Conservation (phyloP, 1,140 invertebrate species). For the Drosophila sturtevanti region DNA sequence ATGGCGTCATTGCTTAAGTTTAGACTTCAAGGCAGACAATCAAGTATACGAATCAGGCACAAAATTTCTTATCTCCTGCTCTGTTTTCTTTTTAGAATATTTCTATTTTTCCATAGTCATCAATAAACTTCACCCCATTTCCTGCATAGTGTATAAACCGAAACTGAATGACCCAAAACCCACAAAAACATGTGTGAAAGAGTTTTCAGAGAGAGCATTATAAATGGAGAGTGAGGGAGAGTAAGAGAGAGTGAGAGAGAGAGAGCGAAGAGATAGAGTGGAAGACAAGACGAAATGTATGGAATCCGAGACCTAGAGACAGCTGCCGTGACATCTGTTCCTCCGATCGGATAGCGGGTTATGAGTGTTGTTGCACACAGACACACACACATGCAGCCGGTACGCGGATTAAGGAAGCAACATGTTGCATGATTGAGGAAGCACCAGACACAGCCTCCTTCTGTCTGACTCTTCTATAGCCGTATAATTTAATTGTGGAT, state of each 20-base stretch:
- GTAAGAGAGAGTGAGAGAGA: not conserved
- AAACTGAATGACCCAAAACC: not conserved
- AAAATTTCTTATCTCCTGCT: not conserved
- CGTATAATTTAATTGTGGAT: slow-evolving; percentile 39
- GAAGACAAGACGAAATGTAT: slow-evolving; percentile 1
- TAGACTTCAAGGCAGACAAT: slow-evolving; percentile 6
- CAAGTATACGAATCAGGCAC: not conserved
- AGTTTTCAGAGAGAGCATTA: not conserved
- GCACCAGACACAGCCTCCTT: slow-evolving; percentile 36
- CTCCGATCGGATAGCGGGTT: slow-evolving; percentile 40
- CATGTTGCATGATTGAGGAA: slow-evolving; percentile 67
- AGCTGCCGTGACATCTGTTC: slow-evolving; percentile 54
- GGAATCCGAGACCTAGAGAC: slow-evolving; percentile 33
- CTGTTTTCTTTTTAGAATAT: not conserved
- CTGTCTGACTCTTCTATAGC: slow-evolving; percentile 14
- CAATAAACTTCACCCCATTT: slow-evolving; percentile 1
- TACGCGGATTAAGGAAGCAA: slow-evolving; percentile 63
- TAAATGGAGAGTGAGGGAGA: not conserved
- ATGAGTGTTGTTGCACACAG: slow-evolving; percentile 9
- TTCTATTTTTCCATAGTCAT: not conserved
- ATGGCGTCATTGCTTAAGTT: not conserved
- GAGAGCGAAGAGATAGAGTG: not conserved
- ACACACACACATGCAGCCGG: slow-evolving; percentile 14
- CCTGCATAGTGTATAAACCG: not conserved
- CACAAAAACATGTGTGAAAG: not conserved